Evolutionary conservation across 2,113 vertebrate genomes (phyloP), one percentile per base, ranked within the genome.

Genomic region (Trochalopteron elliotii): DNA sequence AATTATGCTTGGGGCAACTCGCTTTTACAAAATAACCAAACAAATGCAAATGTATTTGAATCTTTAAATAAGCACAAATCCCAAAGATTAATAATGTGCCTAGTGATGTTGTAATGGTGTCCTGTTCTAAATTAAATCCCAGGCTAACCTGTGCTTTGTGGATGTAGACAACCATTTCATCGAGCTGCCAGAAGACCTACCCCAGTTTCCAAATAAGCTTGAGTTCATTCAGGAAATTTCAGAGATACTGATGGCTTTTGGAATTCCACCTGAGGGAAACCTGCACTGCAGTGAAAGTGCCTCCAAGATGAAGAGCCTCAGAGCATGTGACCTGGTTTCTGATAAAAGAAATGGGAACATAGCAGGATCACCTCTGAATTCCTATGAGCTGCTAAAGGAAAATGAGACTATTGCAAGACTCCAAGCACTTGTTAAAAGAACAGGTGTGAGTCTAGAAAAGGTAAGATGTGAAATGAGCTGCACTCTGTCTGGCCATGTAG

Each of bases 91-190:
- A 23, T 83, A 63, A 75, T 57, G 18, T 82, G 11, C 30, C 81
- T 75, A 39, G 15, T 89, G 37, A 33, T 89, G 6, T 35, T 88
- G 31, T 76, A 72, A 95, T 56, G 42, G 35, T 79, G 55, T 47
- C 64, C 61, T 88, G 24, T 94, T 60, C 37, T 93, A 7, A 94
- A 81, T 97, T 95, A 70, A 96, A 92, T 97, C 91, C 55, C 91
- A 99, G 99, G 99, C 99, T 91, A 99, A 99, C 95, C 97, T 99
- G 92, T 99, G 99, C 97, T 99, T 99, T 95, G 99, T 99, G 97
- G 99, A 99, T 97, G 99, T 99, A 68, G 99, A 99, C 97, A 99
- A 99, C 98, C 99, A 99, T 95, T 99, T 99, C 92, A 98, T 99
- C 12, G 99, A 99, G 90, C 98, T 99, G 91, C 99, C 99, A 7